phyloP scores from a whole-genome alignment of 2,113 vertebrate species.

The Drymodes brunneopygia region DNA sequence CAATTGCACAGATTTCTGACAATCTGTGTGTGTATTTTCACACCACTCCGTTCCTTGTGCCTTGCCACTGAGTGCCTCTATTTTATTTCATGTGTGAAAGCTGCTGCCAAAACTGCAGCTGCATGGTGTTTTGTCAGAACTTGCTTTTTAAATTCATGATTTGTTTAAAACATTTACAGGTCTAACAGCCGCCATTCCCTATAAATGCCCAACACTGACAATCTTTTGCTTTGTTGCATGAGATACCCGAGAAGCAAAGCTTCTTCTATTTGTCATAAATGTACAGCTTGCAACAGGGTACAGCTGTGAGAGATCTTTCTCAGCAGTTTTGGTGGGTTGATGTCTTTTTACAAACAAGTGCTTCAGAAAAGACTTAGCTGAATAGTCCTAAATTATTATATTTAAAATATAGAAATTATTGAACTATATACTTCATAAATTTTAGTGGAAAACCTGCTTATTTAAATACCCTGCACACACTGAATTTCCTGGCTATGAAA shows the following conservation, averaged over 20 bases:
- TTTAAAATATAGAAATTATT: not conserved
- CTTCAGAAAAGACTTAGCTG: not conserved
- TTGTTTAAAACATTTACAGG: not conserved
- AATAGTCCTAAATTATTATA: not conserved
- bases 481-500: constrained; percentile 42
- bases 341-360: not conserved
- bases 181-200: not conserved
- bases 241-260: not conserved
- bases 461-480: constrained; percentile 36
- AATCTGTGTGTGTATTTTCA: not conserved
- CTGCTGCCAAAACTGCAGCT: not conserved
- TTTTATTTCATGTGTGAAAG: not conserved
- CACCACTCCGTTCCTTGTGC: not conserved
- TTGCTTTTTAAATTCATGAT: not conserved
- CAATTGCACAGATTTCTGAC: not conserved
- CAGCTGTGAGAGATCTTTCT: not conserved
- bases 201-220: not conserved
- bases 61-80: not conserved
- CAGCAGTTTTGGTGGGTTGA: not conserved
- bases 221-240: not conserved
- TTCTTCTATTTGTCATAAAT: not conserved
- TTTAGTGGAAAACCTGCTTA: constrained; percentile 11
- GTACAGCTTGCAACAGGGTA: not conserved
- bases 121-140: not conserved
- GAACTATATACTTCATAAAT: not conserved